Conservation (phyloP, 2,113 vertebrate species). For the Ptychochromis oligacanthus region DNA sequence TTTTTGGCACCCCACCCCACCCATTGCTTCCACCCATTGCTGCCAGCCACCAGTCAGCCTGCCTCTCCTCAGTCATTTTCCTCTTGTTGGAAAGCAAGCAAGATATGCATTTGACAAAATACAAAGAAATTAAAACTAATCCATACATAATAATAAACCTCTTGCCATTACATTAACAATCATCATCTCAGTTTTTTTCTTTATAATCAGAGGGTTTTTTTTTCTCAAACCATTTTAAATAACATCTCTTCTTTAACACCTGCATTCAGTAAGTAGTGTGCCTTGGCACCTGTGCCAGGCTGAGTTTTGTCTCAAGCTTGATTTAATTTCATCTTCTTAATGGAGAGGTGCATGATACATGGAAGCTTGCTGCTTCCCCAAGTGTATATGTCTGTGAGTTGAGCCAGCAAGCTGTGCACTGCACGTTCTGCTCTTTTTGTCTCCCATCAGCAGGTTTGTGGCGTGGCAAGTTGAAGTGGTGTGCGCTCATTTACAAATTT, state of each 20-base stretch:
- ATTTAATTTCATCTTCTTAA: slow-evolving; percentile 33
- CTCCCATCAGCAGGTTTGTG: slow-evolving; percentile 68
- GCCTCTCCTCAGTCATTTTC: slow-evolving; percentile 2
- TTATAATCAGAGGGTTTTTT: not conserved
- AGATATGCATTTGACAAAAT: slow-evolving; percentile 17
- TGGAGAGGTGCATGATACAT: slow-evolving; percentile 31
- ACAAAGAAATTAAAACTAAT: not conserved
- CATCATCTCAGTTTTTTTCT: not conserved
- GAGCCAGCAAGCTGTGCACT: slow-evolving; percentile 19
- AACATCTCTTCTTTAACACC: slow-evolving; percentile 7
- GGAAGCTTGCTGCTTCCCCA: not conserved
- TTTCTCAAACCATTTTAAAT: not conserved
- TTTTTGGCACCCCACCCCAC: slow-evolving; percentile 29
- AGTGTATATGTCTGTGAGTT: slow-evolving; percentile 32
- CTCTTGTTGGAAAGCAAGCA: slow-evolving; percentile 34
- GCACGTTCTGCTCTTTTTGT: slow-evolving; percentile 50
- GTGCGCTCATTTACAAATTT: slow-evolving; percentile 68
- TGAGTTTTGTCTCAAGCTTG: slow-evolving; percentile 57
- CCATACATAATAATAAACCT: not conserved
- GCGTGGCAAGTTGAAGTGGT: slow-evolving; percentile 50
- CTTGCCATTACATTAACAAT: not conserved
- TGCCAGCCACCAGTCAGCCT: slow-evolving; percentile 31
- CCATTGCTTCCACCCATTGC: slow-evolving; percentile 22
- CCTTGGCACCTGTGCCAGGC: slow-evolving; percentile 39
- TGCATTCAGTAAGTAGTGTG: slow-evolving; percentile 11